A percentile compares a stretch with the other conserved stretches of the same genome.
phyloP scores from a whole-genome alignment of 2,113 vertebrate genomes.

The Pagrus major region DNA sequence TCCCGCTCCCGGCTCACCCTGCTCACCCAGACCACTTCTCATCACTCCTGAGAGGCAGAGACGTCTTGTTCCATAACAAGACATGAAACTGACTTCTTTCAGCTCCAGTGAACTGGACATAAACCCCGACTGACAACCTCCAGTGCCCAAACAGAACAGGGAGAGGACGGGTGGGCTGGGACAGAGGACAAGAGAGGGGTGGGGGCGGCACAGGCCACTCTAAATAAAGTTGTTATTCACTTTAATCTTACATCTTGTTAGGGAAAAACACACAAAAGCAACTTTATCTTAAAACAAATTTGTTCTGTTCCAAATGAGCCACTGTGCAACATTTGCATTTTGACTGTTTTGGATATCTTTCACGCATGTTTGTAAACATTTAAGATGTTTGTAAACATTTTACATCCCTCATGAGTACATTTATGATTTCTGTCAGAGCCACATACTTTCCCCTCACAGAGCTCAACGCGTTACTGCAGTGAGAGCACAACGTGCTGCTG shows the following conservation, averaged over 20 bases:
- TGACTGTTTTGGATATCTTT: constrained; percentile 73
- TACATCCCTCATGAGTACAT: constrained; percentile 76
- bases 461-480: constrained; percentile 95
- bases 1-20: constrained; percentile 70
- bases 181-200: constrained; percentile 65
- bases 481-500: constrained; percentile 99
- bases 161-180: constrained; percentile 75
- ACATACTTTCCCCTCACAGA: constrained; percentile 90
- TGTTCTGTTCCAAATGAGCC: constrained; percentile 4
- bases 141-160: constrained; percentile 81
- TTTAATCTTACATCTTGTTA: constrained; percentile 41
- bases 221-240: constrained; percentile 82
- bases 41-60: constrained; percentile 80
- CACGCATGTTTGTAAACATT: constrained; percentile 89
- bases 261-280: constrained; percentile 7
- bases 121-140: constrained; percentile 86
- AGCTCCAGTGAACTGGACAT: constrained; percentile 88
- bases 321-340: constrained; percentile 36
- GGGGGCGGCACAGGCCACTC: constrained; percentile 67
- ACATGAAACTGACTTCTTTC: constrained; percentile 89
- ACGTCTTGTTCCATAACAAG: constrained; percentile 88
- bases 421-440: constrained; percentile 91
- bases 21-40: constrained; percentile 76
- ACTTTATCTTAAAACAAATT: constrained; percentile 1
- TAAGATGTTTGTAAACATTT: constrained; percentile 88